Percentiles rank a stretch among this genome's conserved stretches.
These are phyloP conservation scores for Proisotoma minuta DNA, from an alignment of 2,888 invertebrate genomes.

Conservation along the genomic window DNA sequence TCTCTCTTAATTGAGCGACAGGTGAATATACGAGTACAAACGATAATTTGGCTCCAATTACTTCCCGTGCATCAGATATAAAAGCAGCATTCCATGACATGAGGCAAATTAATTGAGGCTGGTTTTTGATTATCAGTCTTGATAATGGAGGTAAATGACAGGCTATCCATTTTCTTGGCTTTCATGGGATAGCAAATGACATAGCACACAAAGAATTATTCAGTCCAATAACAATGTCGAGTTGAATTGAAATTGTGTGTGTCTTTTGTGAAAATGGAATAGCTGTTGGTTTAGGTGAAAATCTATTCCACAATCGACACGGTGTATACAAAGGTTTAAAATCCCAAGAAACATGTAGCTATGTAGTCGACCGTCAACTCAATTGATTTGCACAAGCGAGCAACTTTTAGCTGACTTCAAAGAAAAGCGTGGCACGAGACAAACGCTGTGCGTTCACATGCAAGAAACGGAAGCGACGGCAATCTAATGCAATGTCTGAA, in stretches of 20 bases:
- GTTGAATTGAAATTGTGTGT: too few relatives aligned
- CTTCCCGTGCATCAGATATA: too few relatives aligned
- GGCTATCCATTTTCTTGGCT: neutral
- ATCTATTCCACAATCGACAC: neutral
- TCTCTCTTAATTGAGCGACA: too few relatives aligned
- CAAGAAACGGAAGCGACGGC: neutral
- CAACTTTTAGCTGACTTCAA: neutral
- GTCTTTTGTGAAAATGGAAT: too few relatives aligned
- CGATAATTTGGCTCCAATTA: too few relatives aligned
- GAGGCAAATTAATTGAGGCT: too few relatives aligned
- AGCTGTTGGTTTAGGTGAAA: neutral
- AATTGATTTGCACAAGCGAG: neutral
- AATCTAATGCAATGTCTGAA: neutral
- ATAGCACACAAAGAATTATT: too few relatives aligned
- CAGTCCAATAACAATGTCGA: too few relatives aligned
- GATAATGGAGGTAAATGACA: neutral
- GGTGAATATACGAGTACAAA: too few relatives aligned
- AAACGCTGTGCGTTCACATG: neutral
- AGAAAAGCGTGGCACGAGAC: neutral
- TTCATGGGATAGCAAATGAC: neutral
- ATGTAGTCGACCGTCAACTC: neutral
- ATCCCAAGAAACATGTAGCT: neutral
- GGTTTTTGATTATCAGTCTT: too few relatives aligned
- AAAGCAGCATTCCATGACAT: too few relatives aligned
- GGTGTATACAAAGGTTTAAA: too few relatives aligned